Base-by-base conservation (phyloP, 2,113 vertebrate species). In the Megaleporinus macrocephalus region DNA sequence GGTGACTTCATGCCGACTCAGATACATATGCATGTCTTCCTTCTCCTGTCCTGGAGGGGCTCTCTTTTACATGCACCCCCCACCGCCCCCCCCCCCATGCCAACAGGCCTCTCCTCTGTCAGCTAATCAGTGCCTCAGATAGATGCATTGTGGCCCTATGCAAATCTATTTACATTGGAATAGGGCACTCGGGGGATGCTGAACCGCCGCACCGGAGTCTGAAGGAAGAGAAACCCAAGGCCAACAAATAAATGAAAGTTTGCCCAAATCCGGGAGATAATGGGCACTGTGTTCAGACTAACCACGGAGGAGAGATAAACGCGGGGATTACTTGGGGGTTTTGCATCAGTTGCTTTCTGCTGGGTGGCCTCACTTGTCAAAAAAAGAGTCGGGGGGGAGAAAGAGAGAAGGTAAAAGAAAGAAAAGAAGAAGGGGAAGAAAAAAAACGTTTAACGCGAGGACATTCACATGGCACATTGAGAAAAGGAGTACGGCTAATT, bases 331-430 rank as follows among this genome's bases (percentile, higher is more conserved):
- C 95, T 95, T 93, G 84, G 93, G 95, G 93, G 96, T 97, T 99
- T 98, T 98, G 98, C 97, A 98, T 98, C 98, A 97, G 94, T 99
- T 97, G 95, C 96, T 98, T 97, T 98, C 96, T 97, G 97, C 97
- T 92, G 97, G 98, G 97, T 99, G 98, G 97, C 97, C 97, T 96
- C 89, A 93, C 96, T 97, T 95, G 96, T 97, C 96, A 97, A 95
- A 96, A 96, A 95, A 92, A 66, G 77, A n/a, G n/a, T n/a, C n/a
- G 63, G 14, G 30, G 59, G 29, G 29, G 76, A 63, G 61, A 92
- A 89, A 87, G 30, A 59, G 75, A 65, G 75, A 29, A 65, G 47
- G 69, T 77, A 76, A 85, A 86, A 95, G 94, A 94, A 78, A 95
- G 85, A 71, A 55, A 72, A 66, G 26, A 44, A 61, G 26, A 88